phyloP scores from a whole-genome alignment of 2,113 vertebrate genomes.

The Phainopepla nitens region DNA sequence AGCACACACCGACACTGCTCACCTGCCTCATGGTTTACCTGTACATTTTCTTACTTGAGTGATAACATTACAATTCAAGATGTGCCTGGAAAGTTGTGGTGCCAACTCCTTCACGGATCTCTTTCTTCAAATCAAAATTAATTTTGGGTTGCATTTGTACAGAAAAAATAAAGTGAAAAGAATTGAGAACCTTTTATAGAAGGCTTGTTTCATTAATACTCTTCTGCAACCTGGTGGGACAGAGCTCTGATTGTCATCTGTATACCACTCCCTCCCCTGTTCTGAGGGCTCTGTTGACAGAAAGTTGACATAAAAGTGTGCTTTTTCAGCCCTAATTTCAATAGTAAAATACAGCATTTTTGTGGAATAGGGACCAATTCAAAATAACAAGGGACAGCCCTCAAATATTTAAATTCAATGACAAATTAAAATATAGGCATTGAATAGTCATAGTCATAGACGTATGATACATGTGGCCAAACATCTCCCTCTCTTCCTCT shows the following conservation, averaged over 20 bases:
- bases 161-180: neutral
- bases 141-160: neutral
- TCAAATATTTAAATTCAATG: neutral
- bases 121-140: neutral
- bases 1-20: neutral
- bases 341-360: neutral
- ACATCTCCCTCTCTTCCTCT: neutral
- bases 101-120: neutral
- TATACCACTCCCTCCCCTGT: neutral
- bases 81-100: neutral
- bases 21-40: neutral
- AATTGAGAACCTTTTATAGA: neutral
- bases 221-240: rapidly evolving
- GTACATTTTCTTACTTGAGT: neutral
- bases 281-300: neutral
- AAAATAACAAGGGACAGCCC: neutral
- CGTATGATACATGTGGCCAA: neutral
- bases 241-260: rapidly evolving
- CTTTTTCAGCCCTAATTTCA: neutral
- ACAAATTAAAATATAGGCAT: too few relatives aligned
- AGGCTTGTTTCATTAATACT: neutral
- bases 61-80: neutral
- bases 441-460: too few relatives aligned
- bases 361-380: neutral
- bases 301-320: neutral